Evolutionary conservation across 2,113 vertebrate species (phyloP).

Genomic region (Acinonyx jubatus): DNA sequence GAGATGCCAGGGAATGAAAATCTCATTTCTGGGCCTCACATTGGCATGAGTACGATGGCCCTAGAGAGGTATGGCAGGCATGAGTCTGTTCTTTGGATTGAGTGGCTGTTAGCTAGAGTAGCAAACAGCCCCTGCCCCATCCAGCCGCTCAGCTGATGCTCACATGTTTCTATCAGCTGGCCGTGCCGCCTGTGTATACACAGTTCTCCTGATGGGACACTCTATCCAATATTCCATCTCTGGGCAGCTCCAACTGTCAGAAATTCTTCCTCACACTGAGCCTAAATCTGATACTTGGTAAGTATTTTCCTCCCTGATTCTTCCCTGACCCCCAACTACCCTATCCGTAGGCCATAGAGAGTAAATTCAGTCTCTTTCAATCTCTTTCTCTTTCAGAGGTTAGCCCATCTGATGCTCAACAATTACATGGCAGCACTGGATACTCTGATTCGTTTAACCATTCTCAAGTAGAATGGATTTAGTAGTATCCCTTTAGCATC

Average conservation of each 20-base stretch:
- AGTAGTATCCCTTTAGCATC: not conserved
- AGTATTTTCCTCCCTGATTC: not conserved
- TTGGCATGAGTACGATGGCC: not conserved
- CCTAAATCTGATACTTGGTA: not conserved
- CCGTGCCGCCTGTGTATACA: not conserved
- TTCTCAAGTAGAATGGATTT: not conserved
- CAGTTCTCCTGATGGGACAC: not conserved
- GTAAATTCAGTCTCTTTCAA: not conserved
- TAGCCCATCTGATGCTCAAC: not conserved
- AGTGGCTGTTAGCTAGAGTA: not conserved
- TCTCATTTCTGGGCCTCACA: not conserved
- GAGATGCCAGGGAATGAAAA: not conserved
- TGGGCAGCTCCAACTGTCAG: not conserved
- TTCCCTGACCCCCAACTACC: not conserved
- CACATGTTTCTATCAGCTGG: not conserved
- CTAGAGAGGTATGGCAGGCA: not conserved
- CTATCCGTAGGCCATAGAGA: not conserved
- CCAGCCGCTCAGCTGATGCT: no score
- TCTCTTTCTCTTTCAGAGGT: not conserved
- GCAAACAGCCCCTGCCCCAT: accelerated
- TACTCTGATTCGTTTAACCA: not conserved
- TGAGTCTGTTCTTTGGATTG: not conserved
- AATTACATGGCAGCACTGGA: not conserved
- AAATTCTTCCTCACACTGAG: not conserved
- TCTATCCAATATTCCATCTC: not conserved